Evolutionary conservation across 2,113 vertebrate species (phyloP), one percentile per base, ranked within the genome.

Genomic region (Dasyprocta punctata): DNA sequence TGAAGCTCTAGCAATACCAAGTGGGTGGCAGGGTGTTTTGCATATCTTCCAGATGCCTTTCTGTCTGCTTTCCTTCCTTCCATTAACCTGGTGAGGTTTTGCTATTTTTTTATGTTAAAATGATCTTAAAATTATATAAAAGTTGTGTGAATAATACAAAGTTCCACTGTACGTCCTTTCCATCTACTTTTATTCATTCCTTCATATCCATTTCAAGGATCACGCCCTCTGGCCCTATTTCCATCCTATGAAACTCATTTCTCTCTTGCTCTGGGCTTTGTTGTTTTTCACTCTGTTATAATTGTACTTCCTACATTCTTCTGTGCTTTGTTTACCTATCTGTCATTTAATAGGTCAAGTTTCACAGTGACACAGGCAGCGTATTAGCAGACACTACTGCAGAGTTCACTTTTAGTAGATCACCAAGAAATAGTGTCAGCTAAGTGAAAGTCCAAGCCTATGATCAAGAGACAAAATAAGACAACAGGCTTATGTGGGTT

Each of bases 101-200:
- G 5, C 54, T 86, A 86, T 16, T 3, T 80, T 89, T 78, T 89
- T 90, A 92, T 90, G 80, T 61, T 49, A 41, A 90, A 95, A 7
- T 88, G 69, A 36, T 87, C 81, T 95, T 94, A 56, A 77, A 86
- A 94, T 69, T 63, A 92, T 26, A 81, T 3, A 92, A 63, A 87
- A 85, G 17, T 65, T 94, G 3, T 33, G 61, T 41, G 33, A 89
- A 58, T 86, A 69, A 69, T 12, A 84, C 38, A 49, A 61, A 54
- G 7, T 63, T 81, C 2, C 81, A 26, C 61, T 81, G n/a, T 13
- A 56, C 36, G 58, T 19, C 4, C 1, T 81, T 84, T 80, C 30
- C 14, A 2, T 41, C 24, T 0, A 80, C 33, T 56, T 56, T 44
- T 28, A 77, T 90, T 58, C 22, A 84, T 67, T 83, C 28, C 49